Percentiles rank a stretch among this genome's conserved stretches.
Conservation (phyloP, 2,113 vertebrate genomes). For the Gallinago paraguaiae region DNA sequence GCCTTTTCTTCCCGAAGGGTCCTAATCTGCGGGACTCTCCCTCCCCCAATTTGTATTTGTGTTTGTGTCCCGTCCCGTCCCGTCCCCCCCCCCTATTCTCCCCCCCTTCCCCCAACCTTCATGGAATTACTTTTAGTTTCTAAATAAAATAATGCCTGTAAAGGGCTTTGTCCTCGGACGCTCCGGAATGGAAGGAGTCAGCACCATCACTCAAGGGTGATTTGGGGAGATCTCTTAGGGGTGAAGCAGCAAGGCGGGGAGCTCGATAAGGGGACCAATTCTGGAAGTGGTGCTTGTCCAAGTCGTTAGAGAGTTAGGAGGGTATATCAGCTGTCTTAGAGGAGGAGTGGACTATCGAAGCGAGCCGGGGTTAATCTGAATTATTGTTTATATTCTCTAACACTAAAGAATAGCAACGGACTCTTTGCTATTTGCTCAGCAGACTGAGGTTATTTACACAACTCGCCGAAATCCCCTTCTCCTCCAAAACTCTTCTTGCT, state of each 20-base stretch:
- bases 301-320: not conserved
- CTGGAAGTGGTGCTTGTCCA: not conserved
- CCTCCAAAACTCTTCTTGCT: constrained; percentile 55
- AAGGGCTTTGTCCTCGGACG: not conserved
- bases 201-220: not conserved
- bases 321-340: not conserved
- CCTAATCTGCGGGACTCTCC: not conserved
- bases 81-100: too few relatives aligned
- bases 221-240: not conserved
- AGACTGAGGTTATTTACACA: constrained; percentile 28
- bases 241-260: not conserved
- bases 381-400: constrained; percentile 22
- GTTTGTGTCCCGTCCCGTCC: too few relatives aligned
- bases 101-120: too few relatives aligned
- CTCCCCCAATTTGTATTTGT: too few relatives aligned
- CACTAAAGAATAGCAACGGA: not conserved
- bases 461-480: constrained; percentile 44
- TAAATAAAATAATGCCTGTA: constrained; percentile 11
- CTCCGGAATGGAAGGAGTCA: not conserved
- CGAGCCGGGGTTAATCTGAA: not conserved
- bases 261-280: not conserved
- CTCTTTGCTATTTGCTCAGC: constrained; percentile 40
- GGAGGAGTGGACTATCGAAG: not conserved
- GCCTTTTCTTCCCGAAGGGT: not conserved
- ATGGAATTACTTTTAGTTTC: not conserved